Conservation (phyloP, 1,140 invertebrate species). For the Lamellibrachia luymesi region DNA sequence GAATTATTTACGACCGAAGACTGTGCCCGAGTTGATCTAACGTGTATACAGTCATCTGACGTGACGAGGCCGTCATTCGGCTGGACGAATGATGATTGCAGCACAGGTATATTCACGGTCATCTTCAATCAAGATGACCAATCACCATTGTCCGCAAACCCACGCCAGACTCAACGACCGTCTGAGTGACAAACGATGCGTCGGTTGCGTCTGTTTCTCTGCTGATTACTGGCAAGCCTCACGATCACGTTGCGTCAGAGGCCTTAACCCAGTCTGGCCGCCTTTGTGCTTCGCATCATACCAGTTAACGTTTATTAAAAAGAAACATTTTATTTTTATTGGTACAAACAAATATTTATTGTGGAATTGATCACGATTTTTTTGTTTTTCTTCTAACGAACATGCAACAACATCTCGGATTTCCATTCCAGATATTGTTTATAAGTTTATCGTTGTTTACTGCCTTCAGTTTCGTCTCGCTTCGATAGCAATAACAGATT, state of each 20-base stretch:
- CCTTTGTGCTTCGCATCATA: background rate
- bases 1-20: background rate
- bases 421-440: no score
- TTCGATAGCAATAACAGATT: no score
- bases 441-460: no score
- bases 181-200: background rate
- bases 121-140: background rate
- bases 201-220: background rate
- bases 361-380: no score
- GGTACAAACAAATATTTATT: no score
- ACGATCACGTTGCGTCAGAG: background rate
- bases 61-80: background rate
- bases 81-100: background rate
- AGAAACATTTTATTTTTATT: background rate
- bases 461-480: no score
- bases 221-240: background rate
- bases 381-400: no score
- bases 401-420: no score
- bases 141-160: background rate
- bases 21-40: background rate
- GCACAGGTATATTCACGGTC: background rate
- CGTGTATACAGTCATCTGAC: background rate
- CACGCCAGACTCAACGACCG: background rate
- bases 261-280: background rate
- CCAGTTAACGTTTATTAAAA: background rate